Evolutionary conservation across 1,140 invertebrate species (phyloP), one percentile per base, ranked within the genome.

Genomic region (Sycophila sp.): DNA sequence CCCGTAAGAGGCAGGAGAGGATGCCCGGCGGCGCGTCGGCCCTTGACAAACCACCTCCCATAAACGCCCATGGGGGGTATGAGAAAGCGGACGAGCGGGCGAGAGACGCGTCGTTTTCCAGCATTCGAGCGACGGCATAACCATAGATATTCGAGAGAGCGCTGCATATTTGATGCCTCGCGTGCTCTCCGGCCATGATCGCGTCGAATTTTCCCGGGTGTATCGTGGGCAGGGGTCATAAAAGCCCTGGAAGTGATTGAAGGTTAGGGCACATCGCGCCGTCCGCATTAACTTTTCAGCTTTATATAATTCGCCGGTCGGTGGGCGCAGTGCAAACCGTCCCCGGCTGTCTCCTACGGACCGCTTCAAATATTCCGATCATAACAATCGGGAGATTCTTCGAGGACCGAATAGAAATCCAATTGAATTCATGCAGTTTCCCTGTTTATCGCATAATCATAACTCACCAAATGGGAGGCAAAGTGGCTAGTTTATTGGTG

Each of bases 191-290:
- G n/a, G n/a, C n/a, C 81, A 79, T 82, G 84, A 85, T 84, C 82
- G 80, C 74, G 76, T 71, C 67, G 81, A 85, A 83, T 85, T 85
- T 83, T 82, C 80, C 84, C 85, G 72, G 75, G 83, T 80, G 82
- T 78, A 83, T 84, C 83, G 77, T 83, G 80, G 77, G 73, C 74
- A 76, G 60, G 78, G 80, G 80, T 83, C 82, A 81, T 84, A 85
- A 84, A 80, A 83, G 78, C 81, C 77, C 80, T 79, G 84, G n/a
- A n/a, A 82, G 85, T 86, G 84, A 86, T 86, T 85, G 83, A 86
- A 81, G 83, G 81, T 85, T 85, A 81, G 77, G 73, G 79, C 77
- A 76, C 75, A n/a, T 69, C 77, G 77, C 75, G 76, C 77, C 76
- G 70, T 74, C 76, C 24, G 17, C 78, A 86, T 85, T 85, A 86